A percentile compares a stretch with the other conserved stretches of the same genome.
These are phyloP conservation scores for Oceanites oceanicus DNA, from an alignment of 2,113 vertebrate species.

Conservation along the genomic window DNA sequence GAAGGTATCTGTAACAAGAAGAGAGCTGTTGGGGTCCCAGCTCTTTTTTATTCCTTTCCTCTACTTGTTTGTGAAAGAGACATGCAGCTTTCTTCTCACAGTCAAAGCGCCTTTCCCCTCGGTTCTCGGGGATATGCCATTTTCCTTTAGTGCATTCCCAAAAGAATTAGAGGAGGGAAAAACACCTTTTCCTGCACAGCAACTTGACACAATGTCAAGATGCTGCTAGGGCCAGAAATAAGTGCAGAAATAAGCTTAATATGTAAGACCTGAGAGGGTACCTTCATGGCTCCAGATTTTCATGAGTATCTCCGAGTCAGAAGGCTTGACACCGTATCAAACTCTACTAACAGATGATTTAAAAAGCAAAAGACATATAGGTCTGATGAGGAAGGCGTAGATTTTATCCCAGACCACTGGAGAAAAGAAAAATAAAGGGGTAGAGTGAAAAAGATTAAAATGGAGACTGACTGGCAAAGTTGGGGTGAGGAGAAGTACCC, in stretches of 20 bases:
- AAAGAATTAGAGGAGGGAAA: neutral
- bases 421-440: neutral
- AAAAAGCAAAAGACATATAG: neutral
- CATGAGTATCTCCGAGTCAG: neutral
- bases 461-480: neutral
- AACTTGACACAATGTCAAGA: slow-evolving; percentile 7
- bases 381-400: neutral
- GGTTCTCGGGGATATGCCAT: accelerated
- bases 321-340: neutral
- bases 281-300: neutral
- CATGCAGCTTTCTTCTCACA: neutral
- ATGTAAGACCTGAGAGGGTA: neutral
- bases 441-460: neutral
- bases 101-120: neutral
- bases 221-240: neutral
- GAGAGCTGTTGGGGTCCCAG: neutral
- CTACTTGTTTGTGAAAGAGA: neutral
- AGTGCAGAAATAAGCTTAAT: slow-evolving; percentile 12
- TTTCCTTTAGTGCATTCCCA: neutral
- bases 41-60: neutral
- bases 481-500: neutral
- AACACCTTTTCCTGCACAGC: neutral
- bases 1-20: neutral
- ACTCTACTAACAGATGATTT: neutral
- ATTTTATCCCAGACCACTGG: neutral